These are phyloP conservation scores for Hexactinellida sp. DNA, from an alignment of 37 sponge, comb jelly and placozoan genomes.

Conservation along the genomic window DNA sequence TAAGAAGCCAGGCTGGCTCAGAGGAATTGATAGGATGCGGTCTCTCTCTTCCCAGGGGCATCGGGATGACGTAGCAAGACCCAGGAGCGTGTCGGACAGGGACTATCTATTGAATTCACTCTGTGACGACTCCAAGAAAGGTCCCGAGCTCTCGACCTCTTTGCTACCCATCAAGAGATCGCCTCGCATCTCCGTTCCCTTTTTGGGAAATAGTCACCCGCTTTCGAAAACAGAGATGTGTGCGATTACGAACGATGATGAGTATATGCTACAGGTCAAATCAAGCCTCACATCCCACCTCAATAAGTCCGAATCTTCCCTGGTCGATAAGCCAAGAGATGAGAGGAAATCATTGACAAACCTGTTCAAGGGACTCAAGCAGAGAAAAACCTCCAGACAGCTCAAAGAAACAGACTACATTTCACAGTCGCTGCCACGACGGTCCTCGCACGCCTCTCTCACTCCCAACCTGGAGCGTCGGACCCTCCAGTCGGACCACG, in stretches of 20 bases:
- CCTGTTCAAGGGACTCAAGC: not conserved
- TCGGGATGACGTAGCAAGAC: not conserved
- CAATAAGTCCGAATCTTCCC: not conserved
- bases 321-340: not conserved
- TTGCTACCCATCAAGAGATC: not conserved
- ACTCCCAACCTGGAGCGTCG: not conserved
- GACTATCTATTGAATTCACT: not conserved
- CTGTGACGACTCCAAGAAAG: not conserved
- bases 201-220: not conserved
- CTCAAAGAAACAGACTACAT: not conserved
- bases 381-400: not conserved
- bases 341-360: not conserved
- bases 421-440: not conserved
- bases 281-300: not conserved
- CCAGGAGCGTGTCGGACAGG: not conserved
- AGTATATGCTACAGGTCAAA: not conserved
- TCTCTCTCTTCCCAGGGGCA: not conserved
- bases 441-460: not conserved
- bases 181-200: not conserved
- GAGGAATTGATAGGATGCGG: not conserved
- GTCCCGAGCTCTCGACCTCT: not conserved
- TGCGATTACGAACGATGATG: not conserved
- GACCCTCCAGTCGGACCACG: not conserved
- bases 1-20: not conserved
- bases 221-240: not conserved